These are phyloP conservation scores for Trichogramma dendrolimi DNA, from an alignment of 2,888 invertebrate species.

Conservation along the genomic window DNA sequence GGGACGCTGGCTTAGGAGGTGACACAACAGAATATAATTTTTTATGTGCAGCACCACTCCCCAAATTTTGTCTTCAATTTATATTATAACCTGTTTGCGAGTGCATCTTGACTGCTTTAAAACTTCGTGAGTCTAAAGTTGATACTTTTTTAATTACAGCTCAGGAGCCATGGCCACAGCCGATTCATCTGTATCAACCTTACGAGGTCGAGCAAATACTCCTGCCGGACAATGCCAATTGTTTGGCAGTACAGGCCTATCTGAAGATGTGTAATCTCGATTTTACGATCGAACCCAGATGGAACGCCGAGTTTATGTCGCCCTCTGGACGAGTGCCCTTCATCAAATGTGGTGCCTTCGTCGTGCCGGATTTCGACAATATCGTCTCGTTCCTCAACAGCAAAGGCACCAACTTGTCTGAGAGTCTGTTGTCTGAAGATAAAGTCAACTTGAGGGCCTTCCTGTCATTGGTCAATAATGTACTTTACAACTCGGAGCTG, in stretches of 20 bases:
- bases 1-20: slow-evolving; percentile 34
- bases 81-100: too few relatives aligned
- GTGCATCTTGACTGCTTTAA: too few relatives aligned
- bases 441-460: slow-evolving; percentile 91
- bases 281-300: slow-evolving; percentile 74
- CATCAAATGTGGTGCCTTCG: slow-evolving; percentile 82
- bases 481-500: slow-evolving; percentile 86
- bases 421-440: slow-evolving; percentile 67
- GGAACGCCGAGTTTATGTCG: slow-evolving; percentile 96
- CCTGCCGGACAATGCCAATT: slow-evolving; percentile 89
- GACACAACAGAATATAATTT: slow-evolving; percentile 6
- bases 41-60: background rate
- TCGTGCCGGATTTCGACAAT: slow-evolving; percentile 85
- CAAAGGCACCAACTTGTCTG: slow-evolving; percentile 76
- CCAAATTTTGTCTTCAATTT: too few relatives aligned
- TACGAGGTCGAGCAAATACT: slow-evolving; percentile 92
- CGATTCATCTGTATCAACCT: slow-evolving; percentile 81
- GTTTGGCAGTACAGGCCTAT: slow-evolving; percentile 87
- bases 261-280: slow-evolving; percentile 87
- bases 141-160: slow-evolving; percentile 56
- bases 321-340: slow-evolving; percentile 92
- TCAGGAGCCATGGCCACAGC: slow-evolving; percentile 86
- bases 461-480: slow-evolving; percentile 83
- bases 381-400: slow-evolving; percentile 85
- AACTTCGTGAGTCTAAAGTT: too few relatives aligned